Base-by-base conservation (phyloP, 2,797 vertebrate species). In the Galago senegalensis region DNA sequence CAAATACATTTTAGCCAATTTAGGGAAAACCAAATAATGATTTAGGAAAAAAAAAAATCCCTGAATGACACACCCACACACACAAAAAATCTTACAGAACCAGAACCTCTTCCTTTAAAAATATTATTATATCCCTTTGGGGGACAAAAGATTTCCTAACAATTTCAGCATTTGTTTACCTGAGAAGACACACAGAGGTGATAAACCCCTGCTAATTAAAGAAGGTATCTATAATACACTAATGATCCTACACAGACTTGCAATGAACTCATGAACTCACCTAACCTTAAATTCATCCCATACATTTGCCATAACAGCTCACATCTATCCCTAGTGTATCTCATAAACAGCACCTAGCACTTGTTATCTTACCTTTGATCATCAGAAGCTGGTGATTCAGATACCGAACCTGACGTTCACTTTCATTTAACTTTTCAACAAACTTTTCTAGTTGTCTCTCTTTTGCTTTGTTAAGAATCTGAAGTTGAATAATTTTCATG, bases 361-460 rank as follows among this genome's bases (percentile, higher is more conserved):
- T 27, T 34, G 8, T 37, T 9, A 10, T 34, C 97, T 96, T 98
- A 99, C 99, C 99, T 99, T 99, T 99, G 75, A 99, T 95, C 3
- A 99, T 99, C 21, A 99, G 98, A 98, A 99, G 99, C 97, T 99
- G 99, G 97, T 99, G 99, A 96, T 99, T 99, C 53, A 99, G 96
- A 95, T 99, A 99, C 96, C 99, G 99, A 98, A 99, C 98, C 77
- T 99, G 99, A 73, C 99, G 99, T 8, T 99, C 98, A 61, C 99
- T 99, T 96, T 99, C 99, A 94, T 99, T 99, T 91, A 99, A 98
- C 90, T 99, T 99, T 93, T 98, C 98, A 96, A 99, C 99, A 97
- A 99, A 98, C 94, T 99, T 99, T 96, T 99, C 99, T 61, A 99
- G 98, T 97, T 99, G 99, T 97, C 99, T 99, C 90, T 99, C 99